phyloP scores from a whole-genome alignment of 2,888 invertebrate genomes.

The Physocephala rufipes region DNA sequence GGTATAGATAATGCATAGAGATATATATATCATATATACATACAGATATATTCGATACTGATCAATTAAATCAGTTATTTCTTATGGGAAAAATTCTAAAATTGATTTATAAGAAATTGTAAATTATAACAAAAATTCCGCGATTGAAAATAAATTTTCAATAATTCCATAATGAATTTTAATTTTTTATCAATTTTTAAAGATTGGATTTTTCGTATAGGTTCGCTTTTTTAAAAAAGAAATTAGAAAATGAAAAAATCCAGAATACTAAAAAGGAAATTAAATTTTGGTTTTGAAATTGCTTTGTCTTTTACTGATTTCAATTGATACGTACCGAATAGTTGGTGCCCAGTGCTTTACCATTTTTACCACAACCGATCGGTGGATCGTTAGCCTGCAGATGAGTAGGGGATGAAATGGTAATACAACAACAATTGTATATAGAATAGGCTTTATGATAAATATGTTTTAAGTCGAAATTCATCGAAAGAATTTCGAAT shows the following conservation, averaged over 20 bases:
- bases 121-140: background rate
- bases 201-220: slow-evolving; percentile 2
- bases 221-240: slow-evolving; percentile 29
- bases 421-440: slow-evolving; percentile 42
- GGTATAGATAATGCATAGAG: too few relatives aligned
- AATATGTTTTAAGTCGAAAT: background rate
- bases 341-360: slow-evolving; percentile 66
- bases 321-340: slow-evolving; percentile 68
- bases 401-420: slow-evolving; percentile 64
- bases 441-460: background rate
- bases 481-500: background rate
- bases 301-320: slow-evolving; percentile 62
- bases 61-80: slow-evolving; percentile 65
- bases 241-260: slow-evolving; percentile 28
- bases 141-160: background rate
- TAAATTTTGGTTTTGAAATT: background rate
- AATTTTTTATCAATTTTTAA: background rate
- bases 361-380: slow-evolving; percentile 66
- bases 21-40: background rate
- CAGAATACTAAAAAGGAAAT: background rate
- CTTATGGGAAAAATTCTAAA: background rate
- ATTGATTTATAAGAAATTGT: background rate
- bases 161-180: too few relatives aligned
- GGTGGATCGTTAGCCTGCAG: slow-evolving; percentile 66
- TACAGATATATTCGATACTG: slow-evolving; percentile 64